These are phyloP conservation scores for Oscheius sp. DNA, from an alignment of 2,888 invertebrate genomes.

Conservation along the genomic window DNA sequence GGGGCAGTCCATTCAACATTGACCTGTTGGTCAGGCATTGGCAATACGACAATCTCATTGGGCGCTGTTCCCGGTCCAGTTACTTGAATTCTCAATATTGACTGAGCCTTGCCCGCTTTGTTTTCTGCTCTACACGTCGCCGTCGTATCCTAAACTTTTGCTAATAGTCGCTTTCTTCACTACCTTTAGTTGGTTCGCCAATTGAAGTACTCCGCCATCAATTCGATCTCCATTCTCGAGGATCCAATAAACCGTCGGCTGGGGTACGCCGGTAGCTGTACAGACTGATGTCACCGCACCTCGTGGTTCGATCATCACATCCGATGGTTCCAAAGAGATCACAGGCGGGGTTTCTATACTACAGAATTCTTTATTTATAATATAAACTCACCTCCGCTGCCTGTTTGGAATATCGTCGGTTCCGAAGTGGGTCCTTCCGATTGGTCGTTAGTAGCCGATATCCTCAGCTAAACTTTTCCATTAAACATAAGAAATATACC, in stretches of 20 bases:
- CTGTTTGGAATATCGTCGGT: constrained; percentile 64
- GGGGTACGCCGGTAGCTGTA: constrained; percentile 63
- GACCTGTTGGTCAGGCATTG: constrained; percentile 67
- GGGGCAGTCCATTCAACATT: constrained; percentile 72
- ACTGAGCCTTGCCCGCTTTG: constrained; percentile 69
- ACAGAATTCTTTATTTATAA: not conserved
- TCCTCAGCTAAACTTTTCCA: constrained; percentile 41
- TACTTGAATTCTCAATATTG: constrained; percentile 60
- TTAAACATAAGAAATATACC: not conserved
- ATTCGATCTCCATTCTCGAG: constrained; percentile 65
- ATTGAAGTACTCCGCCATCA: constrained; percentile 41
- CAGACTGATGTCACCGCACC: constrained; percentile 65
- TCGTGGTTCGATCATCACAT: constrained; percentile 57
- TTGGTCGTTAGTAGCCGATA: constrained; percentile 71
- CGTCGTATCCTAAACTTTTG: constrained; percentile 63
- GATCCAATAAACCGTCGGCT: constrained; percentile 67
- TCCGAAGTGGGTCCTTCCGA: constrained; percentile 71
- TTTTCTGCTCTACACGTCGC: constrained; percentile 70
- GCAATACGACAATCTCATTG: constrained; percentile 68
- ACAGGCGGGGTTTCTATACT: constrained; percentile 67
- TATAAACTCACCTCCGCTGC: constrained; percentile 59
- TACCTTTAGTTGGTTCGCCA: constrained; percentile 46
- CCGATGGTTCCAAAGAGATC: constrained; percentile 63
- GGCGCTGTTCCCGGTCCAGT: constrained; percentile 71
- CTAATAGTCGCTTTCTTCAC: too few species aligned